Evolutionary conservation across 2,888 invertebrate genomes (phyloP).

Genomic region (Nymphalis polychloros): DNA sequence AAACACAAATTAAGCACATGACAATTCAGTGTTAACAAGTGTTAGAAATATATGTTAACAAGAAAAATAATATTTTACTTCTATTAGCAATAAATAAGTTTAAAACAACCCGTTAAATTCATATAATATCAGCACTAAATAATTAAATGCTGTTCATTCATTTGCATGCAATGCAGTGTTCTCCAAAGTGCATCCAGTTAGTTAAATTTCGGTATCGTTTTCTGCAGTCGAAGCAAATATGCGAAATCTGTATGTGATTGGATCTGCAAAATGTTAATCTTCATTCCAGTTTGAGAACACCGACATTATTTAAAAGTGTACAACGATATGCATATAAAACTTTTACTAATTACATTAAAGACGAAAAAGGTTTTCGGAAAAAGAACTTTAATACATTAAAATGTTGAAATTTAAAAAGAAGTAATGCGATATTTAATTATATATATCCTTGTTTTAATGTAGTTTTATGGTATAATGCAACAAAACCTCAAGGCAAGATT

Average conservation of each 20-base stretch:
- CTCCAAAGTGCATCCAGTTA: constrained; percentile 69
- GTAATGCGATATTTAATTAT: too few species aligned
- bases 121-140: constrained; percentile 75
- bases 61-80: too few species aligned
- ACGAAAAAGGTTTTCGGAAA: too few species aligned
- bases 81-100: background rate
- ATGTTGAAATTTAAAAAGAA: too few species aligned
- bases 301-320: background rate
- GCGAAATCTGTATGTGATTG: constrained; percentile 34
- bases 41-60: too few species aligned
- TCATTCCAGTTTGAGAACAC: constrained; percentile 17
- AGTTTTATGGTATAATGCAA: background rate
- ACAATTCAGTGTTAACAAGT: too few species aligned
- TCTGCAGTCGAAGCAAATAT: constrained; percentile 38
- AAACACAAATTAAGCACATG: too few species aligned
- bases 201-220: constrained; percentile 66
- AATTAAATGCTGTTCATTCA: constrained; percentile 73
- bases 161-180: constrained; percentile 71
- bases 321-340: background rate
- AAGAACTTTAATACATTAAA: too few species aligned
- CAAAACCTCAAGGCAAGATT: background rate
- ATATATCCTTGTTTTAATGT: background rate
- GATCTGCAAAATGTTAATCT: constrained; percentile 27
- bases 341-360: background rate
- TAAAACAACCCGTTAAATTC: constrained; percentile 50